These are phyloP conservation scores for Cyrtodaria siliqua DNA, from an alignment of 2,888 invertebrate species.

Conservation along the genomic window DNA sequence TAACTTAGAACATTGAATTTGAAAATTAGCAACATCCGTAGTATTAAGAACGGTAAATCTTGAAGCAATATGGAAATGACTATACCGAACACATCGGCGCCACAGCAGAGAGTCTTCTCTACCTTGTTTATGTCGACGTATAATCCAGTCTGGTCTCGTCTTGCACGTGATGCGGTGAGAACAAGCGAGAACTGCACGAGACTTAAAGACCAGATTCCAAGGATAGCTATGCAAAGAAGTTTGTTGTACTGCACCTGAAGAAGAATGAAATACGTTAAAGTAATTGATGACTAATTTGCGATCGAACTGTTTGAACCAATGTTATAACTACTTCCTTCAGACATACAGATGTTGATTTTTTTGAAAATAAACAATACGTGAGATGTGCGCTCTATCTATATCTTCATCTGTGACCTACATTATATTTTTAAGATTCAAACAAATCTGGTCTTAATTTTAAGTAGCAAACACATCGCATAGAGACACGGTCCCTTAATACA, in stretches of 20 bases:
- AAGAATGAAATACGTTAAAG: too few relatives aligned
- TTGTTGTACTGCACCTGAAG: constrained; percentile 88
- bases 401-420: too few relatives aligned
- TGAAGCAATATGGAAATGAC: constrained; percentile 94
- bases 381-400: too few relatives aligned
- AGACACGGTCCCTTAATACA: too few relatives aligned
- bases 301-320: too few relatives aligned
- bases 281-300: too few relatives aligned
- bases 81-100: constrained; percentile 94
- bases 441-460: too few relatives aligned
- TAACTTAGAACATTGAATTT: constrained; percentile 96
- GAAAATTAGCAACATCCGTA: constrained; percentile 93
- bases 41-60: constrained; percentile 95
- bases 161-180: constrained; percentile 91
- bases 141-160: constrained; percentile 72
- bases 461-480: too few relatives aligned
- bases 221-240: constrained; percentile 92
- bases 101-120: constrained; percentile 89
- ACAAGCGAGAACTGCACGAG: constrained; percentile 97
- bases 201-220: constrained; percentile 97
- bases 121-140: constrained; percentile 8
- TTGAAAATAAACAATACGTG: too few relatives aligned
- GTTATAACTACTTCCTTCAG: too few relatives aligned
- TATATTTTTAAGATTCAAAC: too few relatives aligned
- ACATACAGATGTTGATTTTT: too few relatives aligned